Conservation (phyloP, 2,113 vertebrate genomes). For the Haemorhous mexicanus region DNA sequence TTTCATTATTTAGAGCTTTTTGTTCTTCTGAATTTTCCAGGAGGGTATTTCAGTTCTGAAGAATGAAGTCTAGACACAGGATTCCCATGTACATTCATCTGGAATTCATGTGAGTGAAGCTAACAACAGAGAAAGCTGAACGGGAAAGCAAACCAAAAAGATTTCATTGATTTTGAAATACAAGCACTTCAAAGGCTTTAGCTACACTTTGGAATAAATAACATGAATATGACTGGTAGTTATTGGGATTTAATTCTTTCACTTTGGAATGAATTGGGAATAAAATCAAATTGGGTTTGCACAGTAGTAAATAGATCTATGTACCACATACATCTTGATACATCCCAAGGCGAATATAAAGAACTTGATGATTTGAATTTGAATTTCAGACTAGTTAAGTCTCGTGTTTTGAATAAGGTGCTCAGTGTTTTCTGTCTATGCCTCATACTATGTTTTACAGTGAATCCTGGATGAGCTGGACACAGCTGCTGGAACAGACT, state of each 20-base stretch:
- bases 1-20: conserved; percentile 36
- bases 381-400: not conserved
- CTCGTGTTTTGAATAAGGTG: not conserved
- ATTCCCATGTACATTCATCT: not conserved
- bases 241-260: not conserved
- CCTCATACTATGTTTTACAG: not conserved
- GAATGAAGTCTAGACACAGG: not conserved
- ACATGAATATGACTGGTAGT: not conserved
- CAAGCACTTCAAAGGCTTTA: not conserved
- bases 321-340: not conserved
- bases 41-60: not conserved
- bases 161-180: not conserved
- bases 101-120: not conserved
- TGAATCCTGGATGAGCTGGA: not conserved
- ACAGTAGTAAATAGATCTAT: not conserved
- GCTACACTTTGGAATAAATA: conserved; percentile 19
- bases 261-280: not conserved
- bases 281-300: conserved; percentile 1
- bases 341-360: not conserved
- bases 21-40: not conserved
- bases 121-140: not conserved
- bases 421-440: not conserved
- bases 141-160: not conserved
- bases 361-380: not conserved
- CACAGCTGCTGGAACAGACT: not conserved